These are phyloP conservation scores for Pristionchus exspectatus DNA, from an alignment of 2,888 invertebrate genomes.

Conservation along the genomic window DNA sequence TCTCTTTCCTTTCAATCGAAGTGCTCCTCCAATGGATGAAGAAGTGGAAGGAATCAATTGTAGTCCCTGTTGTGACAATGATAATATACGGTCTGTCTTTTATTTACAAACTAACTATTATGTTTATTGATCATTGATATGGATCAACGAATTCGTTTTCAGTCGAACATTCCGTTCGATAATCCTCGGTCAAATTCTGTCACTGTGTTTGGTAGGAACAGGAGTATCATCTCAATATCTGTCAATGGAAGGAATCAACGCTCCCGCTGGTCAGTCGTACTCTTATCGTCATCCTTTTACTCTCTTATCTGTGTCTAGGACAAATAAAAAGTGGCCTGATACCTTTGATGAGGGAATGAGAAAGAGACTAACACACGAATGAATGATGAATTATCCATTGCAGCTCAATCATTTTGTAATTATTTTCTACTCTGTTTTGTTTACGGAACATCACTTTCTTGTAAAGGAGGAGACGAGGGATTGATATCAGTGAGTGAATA, in stretches of 20 bases:
- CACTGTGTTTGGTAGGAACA: constrained; percentile 87
- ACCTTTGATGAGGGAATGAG: neutral
- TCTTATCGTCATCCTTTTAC: neutral
- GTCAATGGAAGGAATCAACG: constrained; percentile 84
- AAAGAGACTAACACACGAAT: neutral
- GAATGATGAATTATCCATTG: neutral
- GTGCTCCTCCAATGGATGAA: constrained; percentile 56
- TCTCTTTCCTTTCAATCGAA: neutral
- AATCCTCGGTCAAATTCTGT: constrained; percentile 84
- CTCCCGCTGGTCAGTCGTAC: constrained; percentile 84
- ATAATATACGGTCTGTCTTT: constrained; percentile 64
- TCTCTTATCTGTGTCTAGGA: neutral
- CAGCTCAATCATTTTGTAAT: constrained; percentile 88
- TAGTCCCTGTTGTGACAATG: constrained; percentile 73
- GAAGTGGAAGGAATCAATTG: constrained; percentile 71
- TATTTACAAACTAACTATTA: neutral
- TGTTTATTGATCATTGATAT: too few relatives aligned
- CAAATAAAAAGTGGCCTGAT: neutral
- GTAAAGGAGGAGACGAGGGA: constrained; percentile 79
- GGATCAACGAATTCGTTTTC: constrained; percentile 61
- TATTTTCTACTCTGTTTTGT: constrained; percentile 87
- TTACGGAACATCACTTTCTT: constrained; percentile 87
- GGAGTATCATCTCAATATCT: constrained; percentile 87
- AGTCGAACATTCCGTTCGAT: constrained; percentile 79
- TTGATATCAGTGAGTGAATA: constrained; percentile 5